Evolutionary conservation across 1,140 invertebrate species (phyloP), one percentile per base, ranked within the genome.

Genomic region (Drosophila triauraria): DNA sequence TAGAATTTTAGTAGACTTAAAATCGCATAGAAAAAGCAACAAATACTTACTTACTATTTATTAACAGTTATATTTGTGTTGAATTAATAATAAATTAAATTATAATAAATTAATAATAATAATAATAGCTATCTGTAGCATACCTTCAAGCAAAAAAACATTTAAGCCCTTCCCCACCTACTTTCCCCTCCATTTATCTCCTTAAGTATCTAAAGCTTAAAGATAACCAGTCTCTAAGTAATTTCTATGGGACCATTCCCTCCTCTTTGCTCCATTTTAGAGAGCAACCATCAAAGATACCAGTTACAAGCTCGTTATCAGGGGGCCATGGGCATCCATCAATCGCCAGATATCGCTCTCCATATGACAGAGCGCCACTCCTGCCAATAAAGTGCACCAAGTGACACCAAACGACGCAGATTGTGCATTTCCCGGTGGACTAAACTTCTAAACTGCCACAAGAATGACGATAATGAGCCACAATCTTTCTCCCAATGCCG

Each of bases 391-490:
- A 76, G 50, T 54, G 60, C 51, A 51, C 44, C 48, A 78, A 81
- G 87, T 90, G 62, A 71, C 74, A 69, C 50, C 64, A 56, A 78
- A 76, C 20, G 65, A 90, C 60, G 80, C 77, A 75, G 68, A 75
- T 58, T 54, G 48, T 43, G 65, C 46, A 53, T 54, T 72, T 48
- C 40, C 56, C 53, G 38, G 63, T 38, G 32, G 48, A 62, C 51
- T 42, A 43, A 69, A 54, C 25, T 44, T 10, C 72, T 67, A 75
- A 87, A 87, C 84, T 80, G 65, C 77, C 60, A 12, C 50, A 48
- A 71, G 59, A 54, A 71, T 88, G 74, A 88, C 78, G 80, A 80
- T 88, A 87, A 87, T 83, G 84, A 82, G 56, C 50, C 50, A 56
- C 67, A 63, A 87, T 70, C 47, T 74, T 20, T 65, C 48, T 63